These are phyloP conservation scores for Hestina assimilis DNA, from an alignment of 1,140 invertebrate species.

Conservation along the genomic window DNA sequence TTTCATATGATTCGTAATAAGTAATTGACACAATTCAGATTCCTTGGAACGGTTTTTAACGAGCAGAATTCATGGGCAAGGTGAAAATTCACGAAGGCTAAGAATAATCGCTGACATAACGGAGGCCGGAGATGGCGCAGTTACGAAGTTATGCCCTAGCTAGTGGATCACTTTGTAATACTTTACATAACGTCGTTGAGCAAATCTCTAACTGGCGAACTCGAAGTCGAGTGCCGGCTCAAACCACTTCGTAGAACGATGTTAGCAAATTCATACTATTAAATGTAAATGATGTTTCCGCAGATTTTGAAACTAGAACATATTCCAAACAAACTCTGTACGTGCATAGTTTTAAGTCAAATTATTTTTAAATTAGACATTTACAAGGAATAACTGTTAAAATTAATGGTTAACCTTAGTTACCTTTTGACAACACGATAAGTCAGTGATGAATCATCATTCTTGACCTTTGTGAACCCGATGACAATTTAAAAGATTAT, in stretches of 20 bases:
- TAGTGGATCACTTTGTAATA: constrained; percentile 27
- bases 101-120: constrained; percentile 10
- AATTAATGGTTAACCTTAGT: too few relatives aligned
- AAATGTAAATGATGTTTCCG: neutral
- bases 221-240: constrained; percentile 5
- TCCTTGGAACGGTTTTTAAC: neutral
- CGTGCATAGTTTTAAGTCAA: too few relatives aligned
- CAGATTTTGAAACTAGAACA: too few relatives aligned
- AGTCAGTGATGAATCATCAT: too few relatives aligned
- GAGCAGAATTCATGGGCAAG: constrained; percentile 12
- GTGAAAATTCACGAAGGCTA: constrained; percentile 14
- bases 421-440: too few relatives aligned
- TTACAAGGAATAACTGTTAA: too few relatives aligned
- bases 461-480: too few relatives aligned
- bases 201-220: constrained; percentile 20
- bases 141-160: constrained; percentile 14
- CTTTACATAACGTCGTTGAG: constrained; percentile 35
- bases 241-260: neutral
- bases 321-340: too few relatives aligned
- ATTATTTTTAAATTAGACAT: too few relatives aligned
- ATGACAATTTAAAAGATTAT: too few relatives aligned
- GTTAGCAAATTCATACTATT: constrained; percentile 10
- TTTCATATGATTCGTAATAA: too few relatives aligned
- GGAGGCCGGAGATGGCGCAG: constrained; percentile 1
- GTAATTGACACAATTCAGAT: neutral